Base-by-base conservation (phyloP, 2,888 invertebrate genomes). In the Mesorhabditis spiculigera region DNA sequence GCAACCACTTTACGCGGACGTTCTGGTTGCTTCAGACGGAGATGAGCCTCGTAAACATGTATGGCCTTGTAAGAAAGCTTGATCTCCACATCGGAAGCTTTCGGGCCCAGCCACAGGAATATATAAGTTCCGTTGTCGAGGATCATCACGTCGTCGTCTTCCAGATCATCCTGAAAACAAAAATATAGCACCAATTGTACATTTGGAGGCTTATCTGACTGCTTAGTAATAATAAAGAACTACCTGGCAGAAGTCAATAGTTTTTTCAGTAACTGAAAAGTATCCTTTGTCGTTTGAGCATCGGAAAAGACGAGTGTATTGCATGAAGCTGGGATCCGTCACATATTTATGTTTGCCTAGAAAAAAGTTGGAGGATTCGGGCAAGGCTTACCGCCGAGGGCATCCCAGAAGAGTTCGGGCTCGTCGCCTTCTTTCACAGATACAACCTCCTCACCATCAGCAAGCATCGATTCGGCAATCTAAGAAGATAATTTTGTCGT, bases 261-360 rank as follows among this genome's bases (percentile, higher is more conserved):
- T 98, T 87, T 99, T 99, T 88, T 99, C 98, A 0, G 96, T 96
- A 62, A 98, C 95, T 0, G 93, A 93, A 87, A 98, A 99, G 88
- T 96, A 99, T 5, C 98, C 98, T 86, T 96, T 96, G 86, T 98
- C 98, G 87, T 98, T 99, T 65, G 97, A 98, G 88, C 98, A 98
- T 69, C 98, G 91, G 89, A 99, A 98, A 61, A 98, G 89, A 66
- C 98, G 90, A 3, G 95, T 93, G 87, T 91, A 93, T 85, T 93
- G 90, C 91, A 98, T 95, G 86, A 92, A 98, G 63, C 92, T 92
- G 0, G 94, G 93, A 85, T 93, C 91, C 5, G 66, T 75, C 42
- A 81, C 79, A 71, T 86, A 86, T 65, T 70, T 72, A 43, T 50
- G 8, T 2, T 50, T 10, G n/a, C 58, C 58, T 50, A 50, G n/a